Conservation (phyloP, 2,888 invertebrate genomes). For the Amiota mariae region DNA sequence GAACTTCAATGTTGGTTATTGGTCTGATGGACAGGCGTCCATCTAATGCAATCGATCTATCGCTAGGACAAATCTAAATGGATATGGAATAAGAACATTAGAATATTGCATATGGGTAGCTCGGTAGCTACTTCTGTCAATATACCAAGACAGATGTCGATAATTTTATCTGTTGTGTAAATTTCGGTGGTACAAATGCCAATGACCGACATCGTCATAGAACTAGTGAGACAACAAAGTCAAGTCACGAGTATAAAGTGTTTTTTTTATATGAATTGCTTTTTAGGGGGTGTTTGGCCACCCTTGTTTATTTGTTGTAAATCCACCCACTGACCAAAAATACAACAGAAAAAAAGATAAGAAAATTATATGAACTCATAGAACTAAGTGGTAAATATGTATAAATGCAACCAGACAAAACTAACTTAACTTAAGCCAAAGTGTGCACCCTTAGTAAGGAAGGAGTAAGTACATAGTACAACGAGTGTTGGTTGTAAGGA, state of each 20-base stretch:
- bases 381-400: not conserved
- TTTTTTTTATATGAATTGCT: too few relatives aligned
- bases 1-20: not conserved
- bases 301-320: not conserved
- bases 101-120: too few relatives aligned
- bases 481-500: slow-evolving; percentile 17
- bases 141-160: not conserved
- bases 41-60: too few relatives aligned
- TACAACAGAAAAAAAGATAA: too few relatives aligned
- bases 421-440: not conserved
- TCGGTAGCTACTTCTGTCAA: not conserved
- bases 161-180: not conserved
- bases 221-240: too few relatives aligned
- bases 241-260: too few relatives aligned
- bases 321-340: not conserved
- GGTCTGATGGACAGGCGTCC: too few relatives aligned
- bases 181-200: not conserved
- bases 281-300: not conserved
- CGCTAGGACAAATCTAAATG: not conserved
- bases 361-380: too few relatives aligned
- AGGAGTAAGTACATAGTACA: not conserved
- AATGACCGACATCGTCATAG: slow-evolving; percentile 10
- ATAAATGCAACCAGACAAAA: slow-evolving; percentile 8
- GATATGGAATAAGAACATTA: not conserved
- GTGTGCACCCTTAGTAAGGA: not conserved